These are phyloP conservation scores for Acromyrmex echinatior DNA, from an alignment of 1,140 invertebrate genomes.

Conservation along the genomic window DNA sequence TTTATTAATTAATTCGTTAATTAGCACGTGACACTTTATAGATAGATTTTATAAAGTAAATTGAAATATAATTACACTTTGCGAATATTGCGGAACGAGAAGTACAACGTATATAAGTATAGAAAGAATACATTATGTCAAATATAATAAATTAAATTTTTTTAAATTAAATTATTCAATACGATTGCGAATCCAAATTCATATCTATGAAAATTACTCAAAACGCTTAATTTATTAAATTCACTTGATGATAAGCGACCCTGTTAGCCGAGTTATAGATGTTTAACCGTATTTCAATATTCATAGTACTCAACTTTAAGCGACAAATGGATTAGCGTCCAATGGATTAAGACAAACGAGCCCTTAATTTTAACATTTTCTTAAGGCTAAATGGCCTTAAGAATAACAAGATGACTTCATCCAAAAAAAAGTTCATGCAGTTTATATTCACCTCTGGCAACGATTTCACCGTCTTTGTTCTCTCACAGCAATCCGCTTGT, in stretches of 20 bases:
- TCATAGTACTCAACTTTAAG: neutral
- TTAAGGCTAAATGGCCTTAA: neutral
- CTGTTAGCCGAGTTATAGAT: neutral
- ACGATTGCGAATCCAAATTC: neutral
- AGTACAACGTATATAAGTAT: neutral
- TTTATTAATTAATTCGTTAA: constrained; percentile 17
- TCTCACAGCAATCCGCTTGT: constrained; percentile 14
- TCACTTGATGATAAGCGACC: neutral
- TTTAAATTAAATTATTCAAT: no score
- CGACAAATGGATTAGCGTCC: neutral
- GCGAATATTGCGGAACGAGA: neutral
- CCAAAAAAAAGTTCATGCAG: constrained; percentile 41
- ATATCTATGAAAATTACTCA: neutral
- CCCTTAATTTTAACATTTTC: constrained; percentile 19
- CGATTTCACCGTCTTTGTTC: constrained; percentile 12
- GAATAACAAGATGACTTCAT: neutral
- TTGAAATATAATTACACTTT: neutral
- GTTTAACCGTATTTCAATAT: constrained; percentile 28
- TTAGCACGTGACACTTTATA: neutral
- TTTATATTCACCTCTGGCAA: constrained; percentile 5
- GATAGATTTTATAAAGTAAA: neutral
- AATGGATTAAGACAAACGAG: neutral
- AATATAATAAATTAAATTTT: neutral
- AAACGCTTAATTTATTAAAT: constrained; percentile 23
- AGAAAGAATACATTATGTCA: neutral